These are phyloP conservation scores for Enoplosus armatus DNA, from an alignment of 2,797 vertebrate species.

Conservation along the genomic window DNA sequence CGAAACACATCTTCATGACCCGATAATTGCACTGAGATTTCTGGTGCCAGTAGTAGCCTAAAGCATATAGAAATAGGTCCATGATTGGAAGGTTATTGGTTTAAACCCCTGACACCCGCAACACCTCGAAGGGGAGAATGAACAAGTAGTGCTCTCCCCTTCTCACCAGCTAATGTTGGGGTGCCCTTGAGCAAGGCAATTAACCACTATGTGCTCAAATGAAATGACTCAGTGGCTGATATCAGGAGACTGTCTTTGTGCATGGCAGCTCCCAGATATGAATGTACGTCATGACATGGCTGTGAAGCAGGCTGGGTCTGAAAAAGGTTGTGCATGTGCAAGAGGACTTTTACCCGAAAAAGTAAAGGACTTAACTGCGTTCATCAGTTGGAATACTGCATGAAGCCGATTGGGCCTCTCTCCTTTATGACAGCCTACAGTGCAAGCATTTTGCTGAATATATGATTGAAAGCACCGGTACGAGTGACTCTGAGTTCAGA, in stretches of 20 bases:
- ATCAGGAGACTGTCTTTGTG: conserved; percentile 24
- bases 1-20: conserved; percentile 64
- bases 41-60: conserved; percentile 48
- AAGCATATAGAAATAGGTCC: conserved; percentile 56
- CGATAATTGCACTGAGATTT: conserved; percentile 64
- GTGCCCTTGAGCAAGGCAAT: conserved; percentile 75
- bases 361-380: not conserved
- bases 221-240: conserved; percentile 38
- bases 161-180: conserved; percentile 49
- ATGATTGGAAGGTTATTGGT: conserved; percentile 73
- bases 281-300: not conserved
- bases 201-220: conserved; percentile 51
- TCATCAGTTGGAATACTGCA: not conserved
- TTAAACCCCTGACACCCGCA: conserved; percentile 59
- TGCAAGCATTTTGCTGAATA: not conserved
- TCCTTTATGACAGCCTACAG: not conserved
- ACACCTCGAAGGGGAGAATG: conserved; percentile 50
- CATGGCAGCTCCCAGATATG: conserved; percentile 23
- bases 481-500: not conserved
- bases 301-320: conserved; percentile 7
- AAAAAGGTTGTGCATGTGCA: not conserved
- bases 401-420: not conserved
- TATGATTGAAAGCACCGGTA: not conserved
- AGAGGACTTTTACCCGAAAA: conserved; percentile 12
- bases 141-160: conserved; percentile 39